Percentiles rank a stretch among this genome's conserved stretches.
Evolutionary conservation across 2,888 invertebrate genomes (phyloP).

Genomic region (Drosophila meridionalis): DNA sequence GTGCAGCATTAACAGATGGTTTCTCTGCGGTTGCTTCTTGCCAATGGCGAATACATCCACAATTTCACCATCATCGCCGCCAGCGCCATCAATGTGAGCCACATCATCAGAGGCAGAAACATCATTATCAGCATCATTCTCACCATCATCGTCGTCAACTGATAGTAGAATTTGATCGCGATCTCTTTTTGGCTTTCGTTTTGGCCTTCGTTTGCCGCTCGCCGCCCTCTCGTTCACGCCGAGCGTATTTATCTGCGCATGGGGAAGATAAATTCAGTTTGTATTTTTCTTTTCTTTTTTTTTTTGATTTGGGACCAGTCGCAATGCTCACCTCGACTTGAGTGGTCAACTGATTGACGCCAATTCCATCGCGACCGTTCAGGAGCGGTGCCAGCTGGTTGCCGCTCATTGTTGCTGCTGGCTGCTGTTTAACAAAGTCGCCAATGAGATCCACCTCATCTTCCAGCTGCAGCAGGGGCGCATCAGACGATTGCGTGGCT

Average conservation of each 20-base stretch:
- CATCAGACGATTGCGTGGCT: slow-evolving; percentile 87
- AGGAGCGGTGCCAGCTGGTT: slow-evolving; percentile 48
- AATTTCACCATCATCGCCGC: slow-evolving; percentile 47
- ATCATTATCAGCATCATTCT: slow-evolving; percentile 37
- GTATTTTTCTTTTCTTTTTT: background rate
- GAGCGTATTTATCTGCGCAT: slow-evolving; percentile 77
- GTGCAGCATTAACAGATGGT: slow-evolving; percentile 48
- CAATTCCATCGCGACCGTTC: slow-evolving; percentile 53
- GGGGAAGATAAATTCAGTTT: background rate
- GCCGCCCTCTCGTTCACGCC: slow-evolving; percentile 60
- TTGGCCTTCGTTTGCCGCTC: slow-evolving; percentile 65
- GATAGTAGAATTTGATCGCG: slow-evolving; percentile 76
- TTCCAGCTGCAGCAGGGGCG: slow-evolving; percentile 88
- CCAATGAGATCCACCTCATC: slow-evolving; percentile 85
- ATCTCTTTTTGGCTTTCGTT: slow-evolving; percentile 64
- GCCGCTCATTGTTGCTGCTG: slow-evolving; percentile 27
- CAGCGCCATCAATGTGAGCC: slow-evolving; percentile 40
- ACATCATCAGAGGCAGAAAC: slow-evolving; percentile 31
- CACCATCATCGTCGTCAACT: slow-evolving; percentile 51
- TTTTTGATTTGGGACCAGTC: background rate
- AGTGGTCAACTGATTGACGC: slow-evolving; percentile 64
- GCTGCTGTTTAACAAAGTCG: slow-evolving; percentile 76
- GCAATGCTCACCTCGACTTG: slow-evolving; percentile 69
- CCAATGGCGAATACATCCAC: slow-evolving; percentile 17
- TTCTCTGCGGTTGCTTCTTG: slow-evolving; percentile 46